Conservation (phyloP, 2,113 vertebrate genomes). For the Larimichthys crocea region DNA sequence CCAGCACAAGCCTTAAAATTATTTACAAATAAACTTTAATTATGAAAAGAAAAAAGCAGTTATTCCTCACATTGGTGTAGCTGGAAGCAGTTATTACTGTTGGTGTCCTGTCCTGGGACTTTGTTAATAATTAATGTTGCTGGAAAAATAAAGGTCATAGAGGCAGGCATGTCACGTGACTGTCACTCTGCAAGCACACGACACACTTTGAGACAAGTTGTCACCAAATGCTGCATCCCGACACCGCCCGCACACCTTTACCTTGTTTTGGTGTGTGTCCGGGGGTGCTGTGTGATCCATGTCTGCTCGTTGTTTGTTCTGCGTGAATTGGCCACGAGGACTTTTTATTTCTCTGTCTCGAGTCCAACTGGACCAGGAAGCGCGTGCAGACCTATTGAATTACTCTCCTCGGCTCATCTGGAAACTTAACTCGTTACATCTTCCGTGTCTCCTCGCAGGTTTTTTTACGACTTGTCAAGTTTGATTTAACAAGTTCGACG, state of each 20-base stretch:
- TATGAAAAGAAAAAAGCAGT: too few relatives aligned
- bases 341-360: not conserved
- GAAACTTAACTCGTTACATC: conserved; percentile 3
- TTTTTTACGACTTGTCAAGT: not conserved
- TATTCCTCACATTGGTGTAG: too few relatives aligned
- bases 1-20: too few relatives aligned
- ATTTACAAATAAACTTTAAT: too few relatives aligned
- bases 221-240: not conserved
- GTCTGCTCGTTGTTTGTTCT: not conserved
- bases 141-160: not conserved
- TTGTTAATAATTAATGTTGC: not conserved
- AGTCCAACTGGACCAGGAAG: conserved; percentile 45
- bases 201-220: not conserved
- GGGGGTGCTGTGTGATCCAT: conserved; percentile 47
- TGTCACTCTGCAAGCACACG: not conserved
- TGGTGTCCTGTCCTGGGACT: not conserved
- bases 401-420: not conserved
- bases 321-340: not conserved
- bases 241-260: conserved; percentile 6
- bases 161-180: not conserved
- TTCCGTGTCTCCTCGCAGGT: not conserved
- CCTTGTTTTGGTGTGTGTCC: conserved; percentile 53
- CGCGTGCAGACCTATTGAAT: not conserved
- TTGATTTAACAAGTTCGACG: not conserved
- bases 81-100: not conserved